Base-by-base conservation (phyloP, 2,797 vertebrate genomes). In the Sylvia borin region DNA sequence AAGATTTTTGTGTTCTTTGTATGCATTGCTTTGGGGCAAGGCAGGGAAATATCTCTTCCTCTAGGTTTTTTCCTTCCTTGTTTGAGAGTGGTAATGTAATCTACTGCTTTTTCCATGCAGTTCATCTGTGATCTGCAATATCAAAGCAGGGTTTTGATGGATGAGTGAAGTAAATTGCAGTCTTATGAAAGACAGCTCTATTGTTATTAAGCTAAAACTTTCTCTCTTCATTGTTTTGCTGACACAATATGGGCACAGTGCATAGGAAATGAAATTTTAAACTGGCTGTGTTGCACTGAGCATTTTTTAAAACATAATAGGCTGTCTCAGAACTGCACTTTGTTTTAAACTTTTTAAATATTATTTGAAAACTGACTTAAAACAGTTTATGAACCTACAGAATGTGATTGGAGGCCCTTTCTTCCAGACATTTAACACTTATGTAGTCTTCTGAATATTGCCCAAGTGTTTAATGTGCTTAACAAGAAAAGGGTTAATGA, bases 141-240 rank as follows among this genome's bases (percentile, higher is more conserved):
- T 50, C 67, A 50, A 77, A 92, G 61, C 79, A 84, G 54, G 34
- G 9, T 31, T 94, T 81, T 94, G 86, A 57, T 70, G 62, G 51
- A 36, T 70, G 60, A 81, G 36, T 78, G 72, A 92, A 85, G 50
- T 84, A 71, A 89, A 74, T 84, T 68, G 25, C 32, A 53, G 55
- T 71, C 48, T 88, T 85, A 31, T 11, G 47, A 80, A 88, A 77
- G 82, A 77, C 47, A 65, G 7, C 27, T 77, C 80, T 67, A 27
- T 85, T 95, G 71, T 91, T 91, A n/a, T 67, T 27, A 57, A 70
- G 47, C 85, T 89, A 62, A 77, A 82, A 82, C 68, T 92, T 93
- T 77, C 42, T 17, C 50, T 81, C 66, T 66, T 64, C 31, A 27
- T 95, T 85, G 50, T 92, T 92, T 85, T 74, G 25, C 82, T 91